These are phyloP conservation scores for Drosophila setosimentum DNA, from an alignment of 2,888 invertebrate genomes.

Conservation along the genomic window DNA sequence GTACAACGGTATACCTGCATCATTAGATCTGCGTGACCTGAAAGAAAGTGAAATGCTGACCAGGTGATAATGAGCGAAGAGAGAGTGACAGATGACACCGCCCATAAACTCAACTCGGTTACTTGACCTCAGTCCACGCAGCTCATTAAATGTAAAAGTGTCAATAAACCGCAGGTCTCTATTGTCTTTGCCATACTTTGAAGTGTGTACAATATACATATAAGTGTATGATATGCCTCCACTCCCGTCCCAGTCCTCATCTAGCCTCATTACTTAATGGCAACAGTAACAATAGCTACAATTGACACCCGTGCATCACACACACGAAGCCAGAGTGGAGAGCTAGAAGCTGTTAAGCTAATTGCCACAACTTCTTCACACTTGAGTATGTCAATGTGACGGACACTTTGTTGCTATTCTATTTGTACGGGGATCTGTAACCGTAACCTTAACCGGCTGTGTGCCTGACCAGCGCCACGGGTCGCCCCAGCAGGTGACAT, in stretches of 20 bases:
- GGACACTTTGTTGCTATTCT: slow-evolving; percentile 44
- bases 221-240: slow-evolving; percentile 15
- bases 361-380: slow-evolving; percentile 73
- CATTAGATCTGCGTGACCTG: slow-evolving; percentile 18
- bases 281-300: slow-evolving; percentile 52
- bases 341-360: slow-evolving; percentile 80
- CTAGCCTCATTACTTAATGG: slow-evolving; percentile 82
- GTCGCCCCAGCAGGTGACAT: slow-evolving; percentile 74
- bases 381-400: slow-evolving; percentile 77
- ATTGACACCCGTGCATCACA: slow-evolving; percentile 66
- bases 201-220: slow-evolving; percentile 2
- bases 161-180: slow-evolving; percentile 66
- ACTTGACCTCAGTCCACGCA: slow-evolving; percentile 53
- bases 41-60: slow-evolving; percentile 40
- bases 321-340: slow-evolving; percentile 29
- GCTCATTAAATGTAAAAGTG: slow-evolving; percentile 77
- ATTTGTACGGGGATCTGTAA: slow-evolving; percentile 36
- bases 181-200: slow-evolving; percentile 48
- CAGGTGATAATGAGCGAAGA: slow-evolving; percentile 19
- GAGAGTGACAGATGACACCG: slow-evolving; percentile 35
- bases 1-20: not conserved
- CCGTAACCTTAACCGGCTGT: slow-evolving; percentile 47
- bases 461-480: slow-evolving; percentile 39
- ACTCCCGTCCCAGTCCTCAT: slow-evolving; percentile 2
- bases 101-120: slow-evolving; percentile 33